Percentiles rank a stretch among this genome's conserved stretches.
Evolutionary conservation across 2,113 vertebrate species (phyloP).

Genomic region (Cnemophilus loriae): DNA sequence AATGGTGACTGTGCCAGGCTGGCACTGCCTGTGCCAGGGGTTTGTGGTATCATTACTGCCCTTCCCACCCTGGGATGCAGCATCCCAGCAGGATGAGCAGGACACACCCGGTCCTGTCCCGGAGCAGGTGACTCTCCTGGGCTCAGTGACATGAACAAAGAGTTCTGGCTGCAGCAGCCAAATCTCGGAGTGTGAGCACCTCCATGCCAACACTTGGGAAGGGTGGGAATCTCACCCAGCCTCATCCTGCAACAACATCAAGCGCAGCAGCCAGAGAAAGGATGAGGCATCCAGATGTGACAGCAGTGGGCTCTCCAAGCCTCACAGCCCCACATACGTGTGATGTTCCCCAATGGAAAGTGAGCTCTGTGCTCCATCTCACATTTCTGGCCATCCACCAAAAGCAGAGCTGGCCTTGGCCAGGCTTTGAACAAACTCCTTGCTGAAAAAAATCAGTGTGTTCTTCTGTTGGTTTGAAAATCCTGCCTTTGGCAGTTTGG

Average conservation of each 20-base stretch:
- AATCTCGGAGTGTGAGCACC: not conserved
- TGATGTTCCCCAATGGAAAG: rapidly evolving
- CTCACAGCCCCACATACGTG: not conserved
- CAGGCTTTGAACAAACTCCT: not conserved
- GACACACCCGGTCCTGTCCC: not conserved
- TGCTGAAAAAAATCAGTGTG: not conserved
- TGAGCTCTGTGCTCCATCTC: not conserved
- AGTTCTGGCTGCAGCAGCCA: not conserved
- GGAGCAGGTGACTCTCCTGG: not conserved
- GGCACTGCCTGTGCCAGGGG: not conserved
- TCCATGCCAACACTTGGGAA: not conserved
- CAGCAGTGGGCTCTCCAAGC: not conserved
- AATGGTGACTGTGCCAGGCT: not conserved
- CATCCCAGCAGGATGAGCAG: not conserved
- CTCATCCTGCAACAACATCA: not conserved
- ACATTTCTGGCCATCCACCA: not conserved
- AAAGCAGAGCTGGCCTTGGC: not conserved
- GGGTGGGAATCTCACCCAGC: not conserved
- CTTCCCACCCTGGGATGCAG: not conserved
- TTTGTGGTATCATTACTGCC: rapidly evolving
- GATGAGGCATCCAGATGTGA: not conserved
- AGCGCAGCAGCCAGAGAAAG: not conserved
- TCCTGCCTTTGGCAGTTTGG: not conserved
- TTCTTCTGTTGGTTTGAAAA: not conserved
- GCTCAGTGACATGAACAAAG: not conserved